These are phyloP conservation scores for Proisotoma minuta DNA, from an alignment of 2,888 invertebrate species.

Conservation along the genomic window DNA sequence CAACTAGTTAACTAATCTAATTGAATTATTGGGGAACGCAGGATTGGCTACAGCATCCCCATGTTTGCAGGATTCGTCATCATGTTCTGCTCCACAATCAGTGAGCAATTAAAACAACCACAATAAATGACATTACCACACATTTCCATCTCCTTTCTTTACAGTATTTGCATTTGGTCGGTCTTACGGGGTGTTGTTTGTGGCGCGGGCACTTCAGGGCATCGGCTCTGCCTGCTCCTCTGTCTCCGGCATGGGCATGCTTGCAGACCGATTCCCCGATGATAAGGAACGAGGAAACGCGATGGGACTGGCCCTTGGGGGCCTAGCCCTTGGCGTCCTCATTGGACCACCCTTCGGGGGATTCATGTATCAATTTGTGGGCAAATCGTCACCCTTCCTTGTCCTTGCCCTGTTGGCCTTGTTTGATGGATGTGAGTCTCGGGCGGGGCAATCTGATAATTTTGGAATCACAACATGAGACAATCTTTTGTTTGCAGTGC, in stretches of 20 bases:
- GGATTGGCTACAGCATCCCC: conserved; percentile 97
- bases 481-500: conserved; percentile 57
- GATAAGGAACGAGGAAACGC: conserved; percentile 97
- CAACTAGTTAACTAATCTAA: neutral
- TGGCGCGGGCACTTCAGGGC: conserved; percentile 93
- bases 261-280: conserved; percentile 93
- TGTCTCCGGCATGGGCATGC: conserved; percentile 77
- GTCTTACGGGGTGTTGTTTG: conserved; percentile 83
- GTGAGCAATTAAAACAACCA: conserved; percentile 69
- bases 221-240: conserved; percentile 62
- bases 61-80: conserved; percentile 98
- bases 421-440: conserved; percentile 81
- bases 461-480: neutral
- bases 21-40: conserved; percentile 54
- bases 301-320: conserved; percentile 96
- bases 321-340: conserved; percentile 89
- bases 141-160: conserved; percentile 55
- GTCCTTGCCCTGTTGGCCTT: conserved; percentile 88
- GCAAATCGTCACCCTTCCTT: conserved; percentile 94
- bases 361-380: conserved; percentile 95
- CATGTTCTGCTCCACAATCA: conserved; percentile 94
- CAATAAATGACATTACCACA: no score
- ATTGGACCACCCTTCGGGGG: conserved; percentile 98
- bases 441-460: neutral
- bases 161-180: conserved; percentile 96